These are phyloP conservation scores for Anhinga rufa DNA, from an alignment of 2,113 vertebrate species.

Conservation along the genomic window DNA sequence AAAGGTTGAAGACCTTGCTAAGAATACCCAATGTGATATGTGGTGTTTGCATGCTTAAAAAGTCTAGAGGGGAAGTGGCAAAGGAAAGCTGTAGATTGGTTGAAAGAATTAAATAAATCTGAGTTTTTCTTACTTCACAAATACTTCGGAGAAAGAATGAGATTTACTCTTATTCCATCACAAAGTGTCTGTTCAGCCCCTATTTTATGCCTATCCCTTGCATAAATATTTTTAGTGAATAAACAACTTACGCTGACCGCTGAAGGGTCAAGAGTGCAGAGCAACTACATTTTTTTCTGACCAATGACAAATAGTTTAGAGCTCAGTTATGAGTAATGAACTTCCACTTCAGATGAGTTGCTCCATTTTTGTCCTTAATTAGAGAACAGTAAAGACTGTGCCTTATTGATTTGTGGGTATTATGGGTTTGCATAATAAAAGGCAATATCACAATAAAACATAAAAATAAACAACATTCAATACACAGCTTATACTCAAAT, in stretches of 20 bases:
- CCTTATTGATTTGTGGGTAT: background rate
- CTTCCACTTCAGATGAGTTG: background rate
- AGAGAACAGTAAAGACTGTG: background rate
- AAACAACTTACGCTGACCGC: background rate
- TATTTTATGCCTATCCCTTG: background rate
- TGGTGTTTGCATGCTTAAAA: background rate
- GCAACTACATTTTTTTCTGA: background rate
- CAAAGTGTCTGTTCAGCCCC: background rate
- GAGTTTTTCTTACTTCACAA: background rate
- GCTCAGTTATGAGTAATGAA: background rate
- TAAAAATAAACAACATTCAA: background rate
- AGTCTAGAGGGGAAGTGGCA: background rate
- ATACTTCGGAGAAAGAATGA: background rate
- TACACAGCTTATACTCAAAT: background rate
- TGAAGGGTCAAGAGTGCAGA: background rate
- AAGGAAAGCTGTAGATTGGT: background rate
- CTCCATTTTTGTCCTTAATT: background rate
- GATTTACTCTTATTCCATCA: background rate
- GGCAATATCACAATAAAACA: background rate
- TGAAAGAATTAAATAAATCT: background rate
- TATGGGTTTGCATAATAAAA: background rate
- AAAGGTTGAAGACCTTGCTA: background rate
- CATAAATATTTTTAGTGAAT: conserved; percentile 18
- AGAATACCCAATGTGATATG: background rate
- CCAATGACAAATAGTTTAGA: background rate